phyloP scores from a whole-genome alignment of 2,113 vertebrate genomes.

The Noctilio leporinus region DNA sequence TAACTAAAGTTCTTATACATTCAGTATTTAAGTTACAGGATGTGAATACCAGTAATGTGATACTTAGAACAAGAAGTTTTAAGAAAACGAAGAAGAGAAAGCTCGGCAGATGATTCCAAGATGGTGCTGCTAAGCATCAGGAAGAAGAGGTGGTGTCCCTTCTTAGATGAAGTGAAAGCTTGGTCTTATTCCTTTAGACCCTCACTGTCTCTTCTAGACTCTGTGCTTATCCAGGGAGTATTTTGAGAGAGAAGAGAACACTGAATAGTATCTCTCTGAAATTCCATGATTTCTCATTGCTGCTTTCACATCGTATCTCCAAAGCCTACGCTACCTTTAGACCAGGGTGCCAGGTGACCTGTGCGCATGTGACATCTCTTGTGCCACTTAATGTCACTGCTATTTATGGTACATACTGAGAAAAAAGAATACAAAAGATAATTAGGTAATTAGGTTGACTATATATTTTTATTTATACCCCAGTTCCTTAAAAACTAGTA shows the following conservation, averaged over 20 bases:
- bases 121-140: not conserved
- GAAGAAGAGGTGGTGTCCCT: fast-evolving
- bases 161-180: not conserved
- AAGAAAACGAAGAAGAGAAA: not conserved
- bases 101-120: not conserved
- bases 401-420: not conserved
- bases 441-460: not conserved
- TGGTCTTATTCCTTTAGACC: not conserved
- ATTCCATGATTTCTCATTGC: not conserved
- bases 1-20: not conserved
- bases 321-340: not conserved
- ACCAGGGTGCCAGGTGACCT: not conserved
- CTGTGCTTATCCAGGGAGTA: not conserved
- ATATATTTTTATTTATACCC: not conserved
- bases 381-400: not conserved
- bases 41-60: not conserved
- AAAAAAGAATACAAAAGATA: not conserved
- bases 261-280: not conserved
- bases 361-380: not conserved
- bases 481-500: not conserved
- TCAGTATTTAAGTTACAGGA: not conserved
- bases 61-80: not conserved
- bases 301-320: not conserved
- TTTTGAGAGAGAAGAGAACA: not conserved
- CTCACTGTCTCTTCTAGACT: not conserved